Evolutionary conservation across 2,113 vertebrate species (phyloP), one percentile per base, ranked within the genome.

Genomic region (Malurus melanocephalus): DNA sequence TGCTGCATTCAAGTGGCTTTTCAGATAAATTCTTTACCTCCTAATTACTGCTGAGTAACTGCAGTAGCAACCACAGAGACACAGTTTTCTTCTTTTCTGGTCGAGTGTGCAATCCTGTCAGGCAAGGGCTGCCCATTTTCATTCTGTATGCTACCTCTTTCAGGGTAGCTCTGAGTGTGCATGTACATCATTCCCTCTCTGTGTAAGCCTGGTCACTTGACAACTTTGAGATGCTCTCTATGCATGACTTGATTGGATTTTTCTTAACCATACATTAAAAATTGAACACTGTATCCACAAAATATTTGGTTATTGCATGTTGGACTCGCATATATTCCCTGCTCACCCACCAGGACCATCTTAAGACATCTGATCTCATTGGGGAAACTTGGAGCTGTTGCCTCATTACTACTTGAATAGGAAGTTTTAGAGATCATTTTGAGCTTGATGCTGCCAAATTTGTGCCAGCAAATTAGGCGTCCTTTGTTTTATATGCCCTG

Each of bases 181-280:
- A 94, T 89, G 89, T 38, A 42, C 26, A 19, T 84, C 13, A 5
- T 85, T 74, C 48, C 74, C 80, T 74, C 59, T 72, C 28, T 10
- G 1, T 59, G 61, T 38, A 40, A 35, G 64, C 27, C 40, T 30
- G 23, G 28, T 83, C 80, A 85, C 76, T 49, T n/a, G 49, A 32
- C 82, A 75, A 35, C 38, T 83, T 72, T 24, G 73, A 85, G 85
- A 45, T 75, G 53, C 42, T 88, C 10, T 80, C 42, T 77, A 0
- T 92, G 87, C 90, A 87, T 94, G 79, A 89, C 27, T 80, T 71
- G 49, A 65, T 56, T 67, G 81, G 33, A 17, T 52, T 83, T 88
- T 90, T 78, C 49, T 93, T 89, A 91, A 94, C 76, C 28, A 18
- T 72, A 35, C 49, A 43, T 91, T 60, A 71, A 89, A 89, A 67